phyloP scores from a whole-genome alignment of 2,888 invertebrate genomes.

The Drosophila melanocephala region DNA sequence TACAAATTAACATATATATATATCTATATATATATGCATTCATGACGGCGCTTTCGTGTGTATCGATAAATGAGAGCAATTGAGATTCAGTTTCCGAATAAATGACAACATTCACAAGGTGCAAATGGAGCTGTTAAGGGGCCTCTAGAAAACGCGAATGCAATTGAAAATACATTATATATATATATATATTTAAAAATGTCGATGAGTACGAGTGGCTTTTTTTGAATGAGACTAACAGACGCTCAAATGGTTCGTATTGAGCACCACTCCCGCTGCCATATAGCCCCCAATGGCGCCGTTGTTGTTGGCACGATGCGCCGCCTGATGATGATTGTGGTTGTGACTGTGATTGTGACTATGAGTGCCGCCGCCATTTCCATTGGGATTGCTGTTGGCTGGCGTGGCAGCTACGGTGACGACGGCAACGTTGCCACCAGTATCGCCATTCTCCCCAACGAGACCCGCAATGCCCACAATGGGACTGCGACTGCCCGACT shows the following conservation, averaged over 20 bases:
- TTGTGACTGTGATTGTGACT: slow-evolving; percentile 39
- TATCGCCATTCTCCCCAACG: slow-evolving; percentile 51
- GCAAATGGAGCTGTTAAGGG: slow-evolving; percentile 7
- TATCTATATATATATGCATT: neutral
- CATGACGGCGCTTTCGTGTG: neutral
- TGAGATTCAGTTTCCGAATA: slow-evolving; percentile 1
- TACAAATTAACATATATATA: neutral
- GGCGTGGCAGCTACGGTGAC: slow-evolving; percentile 45
- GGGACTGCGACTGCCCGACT: slow-evolving; percentile 65
- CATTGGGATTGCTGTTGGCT: slow-evolving; percentile 29
- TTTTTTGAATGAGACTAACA: slow-evolving; percentile 76
- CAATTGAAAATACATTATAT: slow-evolving; percentile 26
- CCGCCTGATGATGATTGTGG: slow-evolving; percentile 48
- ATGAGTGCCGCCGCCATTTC: slow-evolving; percentile 10
- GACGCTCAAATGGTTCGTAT: slow-evolving; percentile 84
- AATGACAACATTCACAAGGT: slow-evolving; percentile 18
- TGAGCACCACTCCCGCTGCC: slow-evolving; percentile 84
- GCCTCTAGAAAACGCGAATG: slow-evolving; percentile 2
- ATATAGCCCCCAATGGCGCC: slow-evolving; percentile 81
- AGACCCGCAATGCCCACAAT: slow-evolving; percentile 60
- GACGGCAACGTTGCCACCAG: slow-evolving; percentile 8
- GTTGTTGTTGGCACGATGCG: slow-evolving; percentile 66
- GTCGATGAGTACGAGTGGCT: slow-evolving; percentile 19
- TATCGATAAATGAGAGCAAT: slow-evolving; percentile 19
- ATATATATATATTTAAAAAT: neutral